These are phyloP conservation scores for Drosophila repletoides DNA, from an alignment of 1,140 invertebrate genomes.

Conservation along the genomic window DNA sequence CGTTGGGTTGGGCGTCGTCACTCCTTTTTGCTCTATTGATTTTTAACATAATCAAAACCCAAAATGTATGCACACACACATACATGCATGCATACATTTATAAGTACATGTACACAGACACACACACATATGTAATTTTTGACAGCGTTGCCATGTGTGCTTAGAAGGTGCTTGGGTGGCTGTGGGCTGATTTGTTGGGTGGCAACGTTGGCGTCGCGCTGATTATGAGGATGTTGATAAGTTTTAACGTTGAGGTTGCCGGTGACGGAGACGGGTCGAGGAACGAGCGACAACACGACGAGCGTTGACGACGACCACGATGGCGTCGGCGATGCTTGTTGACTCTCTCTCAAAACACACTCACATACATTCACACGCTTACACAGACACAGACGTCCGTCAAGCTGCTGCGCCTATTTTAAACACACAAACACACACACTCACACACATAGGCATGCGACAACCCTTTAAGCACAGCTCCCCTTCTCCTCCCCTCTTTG, in stretches of 20 bases:
- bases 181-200: slow-evolving; percentile 33
- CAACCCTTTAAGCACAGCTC: slow-evolving; percentile 41
- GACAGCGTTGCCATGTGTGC: slow-evolving; percentile 56
- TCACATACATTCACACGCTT: slow-evolving; percentile 12
- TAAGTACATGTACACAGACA: slow-evolving; percentile 44
- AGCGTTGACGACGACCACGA: slow-evolving; percentile 50
- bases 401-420: slow-evolving; percentile 54
- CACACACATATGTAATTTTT: slow-evolving; percentile 28
- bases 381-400: slow-evolving; percentile 36
- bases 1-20: slow-evolving; percentile 46
- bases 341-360: slow-evolving; percentile 30
- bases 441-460: slow-evolving; percentile 19
- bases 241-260: slow-evolving; percentile 56
- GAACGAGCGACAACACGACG: slow-evolving; percentile 46
- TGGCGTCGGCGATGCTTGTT: slow-evolving; percentile 42
- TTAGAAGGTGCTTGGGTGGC: slow-evolving; percentile 27
- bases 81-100: slow-evolving; percentile 20
- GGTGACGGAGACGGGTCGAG: slow-evolving; percentile 18
- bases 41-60: slow-evolving; percentile 82
- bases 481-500: neutral
- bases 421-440: slow-evolving; percentile 33
- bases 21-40: slow-evolving; percentile 82
- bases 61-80: slow-evolving; percentile 62
- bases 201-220: slow-evolving; percentile 63
- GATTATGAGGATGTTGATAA: slow-evolving; percentile 81